Conservation (phyloP, 1,140 invertebrate genomes). For the Xylocopa sonorina region DNA sequence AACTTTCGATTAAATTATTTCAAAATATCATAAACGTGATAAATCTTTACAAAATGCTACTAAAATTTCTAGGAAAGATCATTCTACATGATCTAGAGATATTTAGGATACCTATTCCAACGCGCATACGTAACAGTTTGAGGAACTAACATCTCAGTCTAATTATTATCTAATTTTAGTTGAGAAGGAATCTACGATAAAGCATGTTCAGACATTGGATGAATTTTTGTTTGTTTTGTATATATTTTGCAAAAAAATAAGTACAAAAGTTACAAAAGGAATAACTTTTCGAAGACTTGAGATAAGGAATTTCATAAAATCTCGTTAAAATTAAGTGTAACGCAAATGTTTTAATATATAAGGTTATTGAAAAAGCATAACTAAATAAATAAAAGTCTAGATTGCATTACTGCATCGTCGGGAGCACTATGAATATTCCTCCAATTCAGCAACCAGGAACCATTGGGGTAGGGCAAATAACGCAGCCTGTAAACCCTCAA, state of each 20-base stretch:
- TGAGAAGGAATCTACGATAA: too few relatives aligned
- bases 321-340: neutral
- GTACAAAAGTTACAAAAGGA: neutral
- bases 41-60: neutral
- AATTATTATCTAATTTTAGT: neutral
- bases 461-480: conserved; percentile 77
- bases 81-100: neutral
- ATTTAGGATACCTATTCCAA: neutral
- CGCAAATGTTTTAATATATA: neutral
- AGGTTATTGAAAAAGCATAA: neutral
- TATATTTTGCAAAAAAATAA: neutral
- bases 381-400: neutral
- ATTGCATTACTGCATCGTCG: neutral
- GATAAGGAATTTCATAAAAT: neutral
- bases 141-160: neutral
- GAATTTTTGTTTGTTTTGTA: neutral
- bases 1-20: neutral
- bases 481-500: conserved; percentile 75
- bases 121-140: neutral
- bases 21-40: neutral
- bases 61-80: neutral
- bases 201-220: neutral
- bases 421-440: conserved; percentile 76
- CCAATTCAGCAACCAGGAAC: conserved; percentile 79
- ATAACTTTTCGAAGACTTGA: neutral